Base-by-base conservation (phyloP, 2,888 invertebrate genomes). In the Calephelis perditalis region DNA sequence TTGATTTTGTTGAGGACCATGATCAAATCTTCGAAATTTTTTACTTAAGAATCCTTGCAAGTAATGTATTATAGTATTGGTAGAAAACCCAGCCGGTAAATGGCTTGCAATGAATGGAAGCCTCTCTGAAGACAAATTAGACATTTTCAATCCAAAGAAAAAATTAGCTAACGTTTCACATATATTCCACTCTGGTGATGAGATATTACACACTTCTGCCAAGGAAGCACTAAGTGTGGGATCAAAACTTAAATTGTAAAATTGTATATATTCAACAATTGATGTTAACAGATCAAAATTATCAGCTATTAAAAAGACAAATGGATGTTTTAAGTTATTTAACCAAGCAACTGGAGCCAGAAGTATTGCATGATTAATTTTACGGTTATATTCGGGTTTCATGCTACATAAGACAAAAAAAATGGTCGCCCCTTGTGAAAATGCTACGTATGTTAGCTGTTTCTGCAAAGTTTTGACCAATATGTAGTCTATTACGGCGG, bases 371-470 rank as follows among this genome's bases (percentile, higher is more conserved):
- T 81, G 78, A 61, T 78, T 73, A 58, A 88, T 81, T 71, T 84
- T 85, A 7, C 71, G 68, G 65, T 86, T 87, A 68, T 83, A 87
- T 63, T 82, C 81, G 4, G 84, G 84, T 57, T 66, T 74, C 68
- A 73, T 65, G 63, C 84, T 85, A 67, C 84, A 80, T 80, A 87
- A 76, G 0, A 86, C 78, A 44, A 86, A 73, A 67, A 87, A 86
- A 56, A 79, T 74, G 2, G 86, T 86, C 0, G 84, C 82, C 60
- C 88, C 88, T 75, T 86, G 86, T 36, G 88, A 88, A 73, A 82
- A 87, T 62, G 86, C 88, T 52, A 87, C 70, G 64, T 86, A 87
- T 12, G 78, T 78, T 47, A 88, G 65, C 69, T 79, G 76, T 45
- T 68, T 58, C 44, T 69, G 68, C 11, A 69, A 70, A 43, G 81